Conservation (phyloP, 2,113 vertebrate genomes). For the Plecturocebus donacophilus region DNA sequence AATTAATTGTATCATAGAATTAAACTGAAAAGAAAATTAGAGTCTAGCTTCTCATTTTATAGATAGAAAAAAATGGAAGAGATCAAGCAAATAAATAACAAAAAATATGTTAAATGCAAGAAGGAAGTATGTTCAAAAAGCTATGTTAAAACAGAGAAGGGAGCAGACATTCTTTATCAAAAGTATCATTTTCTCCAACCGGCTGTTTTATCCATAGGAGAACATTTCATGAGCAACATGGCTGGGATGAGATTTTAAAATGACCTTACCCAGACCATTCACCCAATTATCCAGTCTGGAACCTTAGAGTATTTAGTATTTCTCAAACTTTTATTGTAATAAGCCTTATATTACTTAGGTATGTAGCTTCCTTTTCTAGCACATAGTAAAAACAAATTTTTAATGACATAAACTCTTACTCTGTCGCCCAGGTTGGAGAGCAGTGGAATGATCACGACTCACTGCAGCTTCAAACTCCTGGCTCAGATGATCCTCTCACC, state of each 20-base stretch:
- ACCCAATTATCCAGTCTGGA: neutral
- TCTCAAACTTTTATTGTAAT: neutral
- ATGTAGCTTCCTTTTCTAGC: neutral
- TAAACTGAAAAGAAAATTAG: slow-evolving; percentile 18
- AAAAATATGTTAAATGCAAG: neutral
- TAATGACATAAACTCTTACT: too few species aligned
- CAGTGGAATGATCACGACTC: too few species aligned
- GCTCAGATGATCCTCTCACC: too few species aligned
- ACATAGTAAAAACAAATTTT: neutral
- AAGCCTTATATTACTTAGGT: neutral
- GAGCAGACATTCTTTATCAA: neutral
- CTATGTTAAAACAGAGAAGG: neutral
- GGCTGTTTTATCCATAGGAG: neutral
- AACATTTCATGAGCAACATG: neutral
- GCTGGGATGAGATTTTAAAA: neutral
- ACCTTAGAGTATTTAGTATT: neutral
- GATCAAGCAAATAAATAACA: neutral
- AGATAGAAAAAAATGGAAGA: neutral
- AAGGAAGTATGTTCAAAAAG: neutral
- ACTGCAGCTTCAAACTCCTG: too few species aligned
- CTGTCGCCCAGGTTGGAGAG: too few species aligned
- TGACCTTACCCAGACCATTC: neutral
- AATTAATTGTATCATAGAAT: neutral
- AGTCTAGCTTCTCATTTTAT: neutral
- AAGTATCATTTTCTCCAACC: neutral